Base-by-base conservation (phyloP, 2,797 vertebrate species). In the Sebastes nivosus region DNA sequence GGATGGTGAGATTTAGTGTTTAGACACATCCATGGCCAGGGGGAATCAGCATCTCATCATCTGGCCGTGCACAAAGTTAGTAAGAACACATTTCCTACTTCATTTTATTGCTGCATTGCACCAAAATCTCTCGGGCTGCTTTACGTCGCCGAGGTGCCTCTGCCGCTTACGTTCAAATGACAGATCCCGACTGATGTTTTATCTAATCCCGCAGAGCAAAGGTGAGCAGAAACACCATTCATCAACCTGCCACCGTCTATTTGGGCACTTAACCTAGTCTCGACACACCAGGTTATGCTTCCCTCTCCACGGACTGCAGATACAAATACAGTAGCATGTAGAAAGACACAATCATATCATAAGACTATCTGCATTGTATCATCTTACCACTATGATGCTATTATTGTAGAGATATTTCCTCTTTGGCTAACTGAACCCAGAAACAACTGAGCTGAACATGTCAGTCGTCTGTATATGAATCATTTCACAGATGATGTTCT, bases 81-180 rank as follows among this genome's bases (percentile, higher is more conserved):
- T 88, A 71, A 59, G 82, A 81, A 66, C 77, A 69, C 85, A 71
- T 80, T 91, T 79, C 70, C 59, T 57, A 67, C 84, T 72, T 88
- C 72, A 42, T 91, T 86, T 89, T 65, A 79, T 77, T 93, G 86
- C 89, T 95, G 92, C 93, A 94, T 89, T 95, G 94, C 94, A 94
- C 87, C 94, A 95, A 90, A 92, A 73, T 79, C 80, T 86, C 71
- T 36, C 2, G 72, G 71, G 84, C 69, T 72, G 85, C 81, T 90
- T 61, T 34, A n/a, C 25, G 58, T 79, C 4, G 38, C 79, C 13
- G 58, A 10, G 73, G 79, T 69, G 78, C 82, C 52, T 18, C 25
- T 1, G 60, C 11, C 11, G 34, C 81, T 66, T 71, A 29, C 30
- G 87, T 84, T 81, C 67, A 69, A 80, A 79, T 85, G 92, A 91